Conservation (phyloP, 1,140 invertebrate species). For the Battus philenor region DNA sequence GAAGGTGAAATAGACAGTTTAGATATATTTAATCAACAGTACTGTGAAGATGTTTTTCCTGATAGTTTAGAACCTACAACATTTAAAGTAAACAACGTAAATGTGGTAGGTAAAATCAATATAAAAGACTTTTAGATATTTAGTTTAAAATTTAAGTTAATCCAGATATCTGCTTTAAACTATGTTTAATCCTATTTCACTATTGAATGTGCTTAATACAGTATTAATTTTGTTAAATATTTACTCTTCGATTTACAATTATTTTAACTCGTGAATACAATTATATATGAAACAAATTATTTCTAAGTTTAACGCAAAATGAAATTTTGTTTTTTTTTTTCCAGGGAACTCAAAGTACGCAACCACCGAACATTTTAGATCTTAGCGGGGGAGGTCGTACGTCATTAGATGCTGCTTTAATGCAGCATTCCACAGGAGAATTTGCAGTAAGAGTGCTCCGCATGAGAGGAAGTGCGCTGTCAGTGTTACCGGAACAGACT, state of each 20-base stretch:
- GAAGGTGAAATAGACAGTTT: slow-evolving; percentile 59
- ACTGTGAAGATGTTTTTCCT: slow-evolving; percentile 45
- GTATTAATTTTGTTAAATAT: too few relatives aligned
- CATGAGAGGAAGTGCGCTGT: slow-evolving; percentile 78
- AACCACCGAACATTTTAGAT: slow-evolving; percentile 76
- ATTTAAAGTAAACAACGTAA: slow-evolving; percentile 45
- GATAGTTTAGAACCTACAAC: slow-evolving; percentile 58
- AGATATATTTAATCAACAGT: slow-evolving; percentile 47
- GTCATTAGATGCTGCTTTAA: slow-evolving; percentile 42
- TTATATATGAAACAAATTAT: too few relatives aligned
- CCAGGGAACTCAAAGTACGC: slow-evolving; percentile 57
- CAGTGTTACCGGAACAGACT: slow-evolving; percentile 77
- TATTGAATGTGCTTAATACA: too few relatives aligned
- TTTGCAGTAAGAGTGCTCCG: slow-evolving; percentile 77
- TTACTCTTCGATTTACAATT: too few relatives aligned
- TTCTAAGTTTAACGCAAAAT: too few relatives aligned
- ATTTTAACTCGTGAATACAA: too few relatives aligned
- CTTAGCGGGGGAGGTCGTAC: slow-evolving; percentile 75
- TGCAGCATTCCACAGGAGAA: slow-evolving; percentile 55
- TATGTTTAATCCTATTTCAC: too few relatives aligned
- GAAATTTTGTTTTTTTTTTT: slow-evolving; percentile 18
- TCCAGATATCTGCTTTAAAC: too few relatives aligned
- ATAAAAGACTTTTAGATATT: too few relatives aligned
- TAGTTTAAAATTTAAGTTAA: too few relatives aligned
- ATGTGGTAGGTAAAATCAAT: slow-evolving; percentile 31